Percentiles rank a stretch among this genome's conserved stretches.
Evolutionary conservation across 2,797 vertebrate species (phyloP).

Genomic region (Luscinia luscinia): DNA sequence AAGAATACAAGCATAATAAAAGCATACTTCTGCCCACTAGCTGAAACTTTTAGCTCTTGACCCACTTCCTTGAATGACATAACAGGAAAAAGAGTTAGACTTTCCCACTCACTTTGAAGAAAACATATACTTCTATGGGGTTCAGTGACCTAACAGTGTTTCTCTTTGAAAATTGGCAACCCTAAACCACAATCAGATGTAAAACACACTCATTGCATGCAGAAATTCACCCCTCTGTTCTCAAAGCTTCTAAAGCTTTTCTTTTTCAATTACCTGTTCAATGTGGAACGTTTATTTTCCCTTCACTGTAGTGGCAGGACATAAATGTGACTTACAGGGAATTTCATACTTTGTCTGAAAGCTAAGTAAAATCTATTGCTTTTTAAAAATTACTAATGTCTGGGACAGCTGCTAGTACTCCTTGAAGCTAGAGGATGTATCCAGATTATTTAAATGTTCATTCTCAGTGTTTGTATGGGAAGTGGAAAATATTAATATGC

Average conservation of each 20-base stretch:
- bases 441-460: neutral
- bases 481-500: neutral
- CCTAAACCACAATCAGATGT: neutral
- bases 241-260: neutral
- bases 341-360: constrained; percentile 24
- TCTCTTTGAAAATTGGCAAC: neutral
- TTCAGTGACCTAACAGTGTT: neutral
- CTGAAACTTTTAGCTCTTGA: neutral
- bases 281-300: neutral
- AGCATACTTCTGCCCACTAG: neutral
- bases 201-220: neutral
- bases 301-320: neutral
- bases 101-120: neutral
- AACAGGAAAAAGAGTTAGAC: neutral
- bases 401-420: neutral
- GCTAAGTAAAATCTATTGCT: neutral
- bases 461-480: neutral
- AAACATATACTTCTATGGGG: neutral
- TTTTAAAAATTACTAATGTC: neutral
- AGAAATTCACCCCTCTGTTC: neutral
- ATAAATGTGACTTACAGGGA: neutral
- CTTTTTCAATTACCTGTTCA: neutral
- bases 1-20: neutral
- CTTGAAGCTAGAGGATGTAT: constrained; percentile 4
- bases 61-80: neutral